Evolutionary conservation across 1,140 invertebrate genomes (phyloP), one percentile per base, ranked within the genome.

Genomic region (Charaxes varanes): DNA sequence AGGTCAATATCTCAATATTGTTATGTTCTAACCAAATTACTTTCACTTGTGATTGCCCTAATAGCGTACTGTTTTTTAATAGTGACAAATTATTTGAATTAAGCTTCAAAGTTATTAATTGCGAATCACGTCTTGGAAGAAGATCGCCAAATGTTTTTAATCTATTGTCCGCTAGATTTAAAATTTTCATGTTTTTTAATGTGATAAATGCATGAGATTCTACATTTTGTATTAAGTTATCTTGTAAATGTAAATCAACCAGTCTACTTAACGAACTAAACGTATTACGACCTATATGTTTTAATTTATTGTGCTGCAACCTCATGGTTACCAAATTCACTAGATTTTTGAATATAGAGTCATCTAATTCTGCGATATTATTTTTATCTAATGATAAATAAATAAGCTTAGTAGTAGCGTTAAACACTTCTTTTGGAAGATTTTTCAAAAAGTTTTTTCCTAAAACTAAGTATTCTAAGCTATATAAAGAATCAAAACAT

Each of bases 361-460:
- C 89, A 57, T 93, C 88, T 32, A 99, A 78, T 54, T 93, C 90
- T 3, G 87, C 86, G 23, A 99, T 93, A 72, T 90, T 90, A 85
- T 98, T 99, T 53, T 94, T 92, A 84, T 97, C 95, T 54, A 98
- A 78, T 49, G n/a, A 94, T 97, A 19, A 99, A 82, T 2, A 93
- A 93, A 3, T 91, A 90, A 6, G 97, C 85, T 57, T 91, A 91
- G 24, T 85, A 84, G 63, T 92, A 94, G 46, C 88, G 86, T 36
- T 89, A 60, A 97, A 92, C 53, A 95, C 85, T 44, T 90, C 88
- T 11, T 85, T 83, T 3, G 93, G 92, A 41, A 97, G 86, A 22
- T 87, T 87, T 18, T 89, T 88, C 48, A 97, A 90, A 68, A 93
- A 95, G 74, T 97, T 97, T 47, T 92, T 92, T 64, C 93, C 92